These are phyloP conservation scores for Brachyhypopomus gauderio DNA, from an alignment of 2,113 vertebrate genomes.

Conservation along the genomic window DNA sequence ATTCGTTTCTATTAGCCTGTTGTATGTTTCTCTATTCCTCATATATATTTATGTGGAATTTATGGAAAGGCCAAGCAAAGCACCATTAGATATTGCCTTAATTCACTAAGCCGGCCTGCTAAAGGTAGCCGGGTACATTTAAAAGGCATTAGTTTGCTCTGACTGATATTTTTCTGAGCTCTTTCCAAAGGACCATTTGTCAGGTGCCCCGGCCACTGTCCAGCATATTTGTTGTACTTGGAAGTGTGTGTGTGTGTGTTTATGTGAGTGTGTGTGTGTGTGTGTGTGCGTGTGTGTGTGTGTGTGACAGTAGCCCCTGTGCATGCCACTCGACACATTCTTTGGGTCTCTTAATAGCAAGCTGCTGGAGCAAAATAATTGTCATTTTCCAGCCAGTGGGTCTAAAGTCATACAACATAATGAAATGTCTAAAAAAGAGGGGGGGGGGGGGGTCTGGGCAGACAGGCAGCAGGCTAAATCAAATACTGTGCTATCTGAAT, in stretches of 20 bases:
- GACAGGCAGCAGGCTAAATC: constrained; percentile 80
- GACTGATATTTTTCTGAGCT: constrained; percentile 70
- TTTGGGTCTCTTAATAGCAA: constrained; percentile 78
- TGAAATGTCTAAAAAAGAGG: constrained; percentile 77
- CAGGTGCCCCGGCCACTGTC: constrained; percentile 57
- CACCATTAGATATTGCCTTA: constrained; percentile 76
- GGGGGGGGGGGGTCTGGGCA: constrained; percentile 63
- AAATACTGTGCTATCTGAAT: constrained; percentile 81
- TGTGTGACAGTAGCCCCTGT: constrained; percentile 61
- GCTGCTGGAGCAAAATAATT: constrained; percentile 82
- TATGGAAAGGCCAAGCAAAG: constrained; percentile 81
- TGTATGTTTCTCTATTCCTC: constrained; percentile 85
- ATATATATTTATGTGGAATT: constrained; percentile 82
- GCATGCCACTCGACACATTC: constrained; percentile 70
- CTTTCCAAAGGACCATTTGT: constrained; percentile 66
- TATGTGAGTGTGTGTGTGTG: constrained; percentile 37
- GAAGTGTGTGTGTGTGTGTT: constrained; percentile 33
- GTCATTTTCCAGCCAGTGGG: constrained; percentile 83
- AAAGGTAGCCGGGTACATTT: constrained; percentile 73
- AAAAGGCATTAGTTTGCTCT: constrained; percentile 75
- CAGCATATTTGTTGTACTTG: constrained; percentile 55
- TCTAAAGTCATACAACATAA: constrained; percentile 83
- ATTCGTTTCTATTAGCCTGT: constrained; percentile 99
- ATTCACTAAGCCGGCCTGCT: constrained; percentile 67
- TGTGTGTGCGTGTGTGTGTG: constrained; percentile 47